phyloP scores from a whole-genome alignment of 2,113 vertebrate species.

The Parus major region DNA sequence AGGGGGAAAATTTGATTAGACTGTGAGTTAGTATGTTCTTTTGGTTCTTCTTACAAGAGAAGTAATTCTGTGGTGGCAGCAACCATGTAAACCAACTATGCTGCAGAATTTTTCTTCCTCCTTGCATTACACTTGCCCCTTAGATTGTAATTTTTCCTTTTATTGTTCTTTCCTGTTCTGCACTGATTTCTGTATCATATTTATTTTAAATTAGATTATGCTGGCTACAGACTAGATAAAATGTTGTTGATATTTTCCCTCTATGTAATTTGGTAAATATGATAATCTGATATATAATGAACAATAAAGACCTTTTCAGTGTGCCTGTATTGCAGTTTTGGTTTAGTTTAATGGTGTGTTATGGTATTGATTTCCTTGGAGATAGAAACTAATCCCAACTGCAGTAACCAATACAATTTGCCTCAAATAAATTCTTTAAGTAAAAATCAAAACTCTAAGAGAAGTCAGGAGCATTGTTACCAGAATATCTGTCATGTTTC shows the following conservation, averaged over 20 bases:
- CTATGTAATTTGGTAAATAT: not conserved
- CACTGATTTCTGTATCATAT: not conserved
- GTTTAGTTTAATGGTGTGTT: not conserved
- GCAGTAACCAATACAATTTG: not conserved
- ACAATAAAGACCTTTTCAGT: not conserved
- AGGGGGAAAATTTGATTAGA: conserved; percentile 1
- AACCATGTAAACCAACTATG: not conserved
- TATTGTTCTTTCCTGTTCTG: not conserved
- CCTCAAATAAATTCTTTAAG: not conserved
- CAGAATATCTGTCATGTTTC: not conserved
- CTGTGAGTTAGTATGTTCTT: conserved; percentile 33
- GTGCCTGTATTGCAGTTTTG: not conserved
- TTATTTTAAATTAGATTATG: conserved; percentile 16
- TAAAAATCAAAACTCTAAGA: not conserved
- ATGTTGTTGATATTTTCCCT: not conserved
- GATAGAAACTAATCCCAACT: not conserved
- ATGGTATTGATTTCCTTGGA: not conserved
- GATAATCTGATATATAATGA: not conserved
- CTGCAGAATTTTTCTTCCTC: not conserved
- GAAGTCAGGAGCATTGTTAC: not conserved
- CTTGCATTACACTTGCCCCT: not conserved
- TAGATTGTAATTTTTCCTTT: not conserved
- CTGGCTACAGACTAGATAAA: not conserved
- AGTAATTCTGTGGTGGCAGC: not conserved
- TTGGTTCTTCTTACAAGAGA: not conserved